Evolutionary conservation across 2,888 invertebrate genomes (phyloP).

Genomic region (Agonopterix subpropinquella): DNA sequence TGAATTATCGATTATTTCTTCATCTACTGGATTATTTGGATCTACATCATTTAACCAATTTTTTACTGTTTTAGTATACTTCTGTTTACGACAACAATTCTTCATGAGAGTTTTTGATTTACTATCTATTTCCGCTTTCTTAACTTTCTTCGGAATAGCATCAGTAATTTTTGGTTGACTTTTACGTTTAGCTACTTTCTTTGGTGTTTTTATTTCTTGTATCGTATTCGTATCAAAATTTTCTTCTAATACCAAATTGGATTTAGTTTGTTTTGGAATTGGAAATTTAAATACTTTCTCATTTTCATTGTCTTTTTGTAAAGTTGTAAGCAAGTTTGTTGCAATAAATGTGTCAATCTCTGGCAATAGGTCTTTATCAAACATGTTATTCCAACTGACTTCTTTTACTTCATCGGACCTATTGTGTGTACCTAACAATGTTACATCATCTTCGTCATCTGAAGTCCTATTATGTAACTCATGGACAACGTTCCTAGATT

Average conservation of each 20-base stretch:
- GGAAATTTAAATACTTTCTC: background rate
- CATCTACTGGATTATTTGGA: constrained; percentile 16
- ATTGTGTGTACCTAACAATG: background rate
- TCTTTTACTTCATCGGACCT: constrained; percentile 11
- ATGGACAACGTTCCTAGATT: background rate
- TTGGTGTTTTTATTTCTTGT: background rate
- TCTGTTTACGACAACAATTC: constrained; percentile 33
- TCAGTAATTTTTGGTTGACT: constrained; percentile 16
- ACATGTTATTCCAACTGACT: constrained; percentile 46
- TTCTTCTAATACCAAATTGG: background rate
- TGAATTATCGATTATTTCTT: background rate
- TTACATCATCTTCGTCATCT: background rate
- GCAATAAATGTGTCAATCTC: constrained; percentile 3
- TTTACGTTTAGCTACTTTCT: constrained; percentile 15
- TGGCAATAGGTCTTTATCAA: constrained; percentile 41
- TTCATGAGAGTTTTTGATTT: constrained; percentile 11
- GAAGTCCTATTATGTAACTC: background rate
- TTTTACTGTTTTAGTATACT: constrained; percentile 43
- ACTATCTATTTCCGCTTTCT: constrained; percentile 14
- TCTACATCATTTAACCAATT: constrained; percentile 47
- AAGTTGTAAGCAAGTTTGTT: background rate
- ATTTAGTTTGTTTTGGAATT: background rate
- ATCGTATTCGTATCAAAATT: constrained; percentile 3
- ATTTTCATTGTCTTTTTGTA: background rate
- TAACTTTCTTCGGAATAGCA: constrained; percentile 23